Evolutionary conservation across 2,797 vertebrate species (phyloP), one percentile per base, ranked within the genome.

Genomic region (Mus spretus): DNA sequence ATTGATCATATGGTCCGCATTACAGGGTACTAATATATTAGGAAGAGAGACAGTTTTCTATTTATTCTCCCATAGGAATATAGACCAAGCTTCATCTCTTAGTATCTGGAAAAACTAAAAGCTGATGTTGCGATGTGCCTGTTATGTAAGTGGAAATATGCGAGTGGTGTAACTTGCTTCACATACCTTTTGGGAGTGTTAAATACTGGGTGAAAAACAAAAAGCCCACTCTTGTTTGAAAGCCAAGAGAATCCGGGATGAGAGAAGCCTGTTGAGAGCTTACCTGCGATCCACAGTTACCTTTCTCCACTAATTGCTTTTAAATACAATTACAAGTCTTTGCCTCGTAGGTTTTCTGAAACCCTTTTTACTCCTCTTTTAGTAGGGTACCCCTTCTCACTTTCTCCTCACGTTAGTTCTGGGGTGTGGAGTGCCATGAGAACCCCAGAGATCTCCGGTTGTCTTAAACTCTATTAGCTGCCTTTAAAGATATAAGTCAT

Each of bases 1-100:
- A 98, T 98, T 98, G 97, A 98, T 98, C 98, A 98, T 98, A 98
- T 98, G 98, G 98, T 98, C 97, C 96, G 24, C 96, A 98, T 99
- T 99, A 98, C 1, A 86, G 95, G 96, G 96, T 95, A 98, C 97
- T 98, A 98, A 98, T 98, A 96, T 95, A 96, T 97, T 98, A 97
- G 94, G 97, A 96, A 98, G 95, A 92, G 96, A 98, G 96, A 97
- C 97, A 96, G 97, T 97, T 98, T 98, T 98, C 95, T 97, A 93
- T 98, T 98, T 96, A 96, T 97, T 98, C 96, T 98, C 97, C 97
- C 97, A 93, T 85, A 98, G 97, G 97, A 97, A 87, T 63, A 98
- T 97, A 96, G 94, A 96, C 91, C 96, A 97, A 98, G 91, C 93
- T 97, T 96, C 94, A 91, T 98, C 97, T 92, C 93, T 72, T 96